phyloP scores from a whole-genome alignment of 1,140 invertebrate species.

The Leguminivora glycinivorella region DNA sequence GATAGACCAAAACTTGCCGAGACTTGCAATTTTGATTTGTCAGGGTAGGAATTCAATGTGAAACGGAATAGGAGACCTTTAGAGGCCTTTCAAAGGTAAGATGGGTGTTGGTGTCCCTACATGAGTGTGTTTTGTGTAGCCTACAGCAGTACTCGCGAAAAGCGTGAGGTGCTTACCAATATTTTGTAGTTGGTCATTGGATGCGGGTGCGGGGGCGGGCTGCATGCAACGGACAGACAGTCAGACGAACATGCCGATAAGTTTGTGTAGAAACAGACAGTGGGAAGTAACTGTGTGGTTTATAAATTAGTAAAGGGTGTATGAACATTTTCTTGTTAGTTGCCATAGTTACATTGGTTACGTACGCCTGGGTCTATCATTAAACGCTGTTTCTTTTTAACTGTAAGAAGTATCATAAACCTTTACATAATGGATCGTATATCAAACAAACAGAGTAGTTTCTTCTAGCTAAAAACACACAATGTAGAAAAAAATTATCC shows the following conservation, averaged over 20 bases:
- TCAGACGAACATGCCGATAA: slow-evolving; percentile 54
- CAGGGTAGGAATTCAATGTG: too few species aligned
- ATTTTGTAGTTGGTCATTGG: slow-evolving; percentile 72
- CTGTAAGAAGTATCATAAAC: too few species aligned
- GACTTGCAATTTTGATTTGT: too few species aligned
- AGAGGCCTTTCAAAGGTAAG: too few species aligned
- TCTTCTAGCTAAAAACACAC: too few species aligned
- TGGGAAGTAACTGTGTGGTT: not conserved
- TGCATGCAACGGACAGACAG: slow-evolving; percentile 69
- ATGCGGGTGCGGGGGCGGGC: slow-evolving; percentile 47
- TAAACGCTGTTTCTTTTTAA: too few species aligned
- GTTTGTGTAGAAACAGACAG: not conserved
- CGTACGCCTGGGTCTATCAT: too few species aligned
- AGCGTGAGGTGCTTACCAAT: slow-evolving; percentile 57
- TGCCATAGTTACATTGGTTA: not conserved
- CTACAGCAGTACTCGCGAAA: not conserved
- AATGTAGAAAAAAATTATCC: too few species aligned
- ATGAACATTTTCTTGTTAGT: not conserved
- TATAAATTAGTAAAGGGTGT: not conserved
- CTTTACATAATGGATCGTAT: too few species aligned
- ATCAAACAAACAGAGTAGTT: too few species aligned
- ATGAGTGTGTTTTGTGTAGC: not conserved
- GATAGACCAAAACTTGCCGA: too few species aligned
- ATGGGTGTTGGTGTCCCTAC: not conserved
- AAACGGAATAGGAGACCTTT: too few species aligned